Base-by-base conservation (phyloP, 2,113 vertebrate species). In the Psittacus erithacus region DNA sequence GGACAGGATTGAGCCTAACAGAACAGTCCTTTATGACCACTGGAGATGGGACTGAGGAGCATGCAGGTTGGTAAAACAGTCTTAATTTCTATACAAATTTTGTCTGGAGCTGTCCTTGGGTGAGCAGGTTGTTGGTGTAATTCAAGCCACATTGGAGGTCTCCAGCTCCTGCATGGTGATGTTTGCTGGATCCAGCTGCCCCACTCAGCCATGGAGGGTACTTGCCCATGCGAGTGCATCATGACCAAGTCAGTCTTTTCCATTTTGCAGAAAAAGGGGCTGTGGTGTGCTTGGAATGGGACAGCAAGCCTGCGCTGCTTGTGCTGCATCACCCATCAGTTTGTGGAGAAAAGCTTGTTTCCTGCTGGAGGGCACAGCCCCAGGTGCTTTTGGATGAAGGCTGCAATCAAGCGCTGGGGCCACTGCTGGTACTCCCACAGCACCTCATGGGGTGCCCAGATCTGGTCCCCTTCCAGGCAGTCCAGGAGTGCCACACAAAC, bases 391-490 rank as follows among this genome's bases (percentile, higher is more conserved):
- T 97, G 98, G 96, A 99, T 99, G 76, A 99, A 99, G 82, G 97
- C 96, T 11, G 98, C 97, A 80, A 99, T 98, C 55, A 99, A 97
- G 33, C 96, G 69, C 97, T 99, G 99, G 60, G 98, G 99, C 84
- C 97, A 95, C 93, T 96, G 97, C 96, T 98, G 99, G 95, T 98
- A 99, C 74, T 99, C 98, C 69, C 96, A 38, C 86, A 99, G 97
- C 88, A 99, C 97, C 17, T 98, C 98, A 18, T 97, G 98, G 44
- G 98, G 47, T 5, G 97, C 97, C 18, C 89, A 98, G 96, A 99
- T 99, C 97, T 99, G 99, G 96, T 99, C 98, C 31, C 98, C 98
- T 17, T 99, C 95, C 29, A 99, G 98, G 78, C 98, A 98, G 96
- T 99, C 97, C 90, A 99, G 97, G 93, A 99, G 92, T 2, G 97